phyloP scores from a whole-genome alignment of 2,888 invertebrate genomes.

The Blastobasis adustella region DNA sequence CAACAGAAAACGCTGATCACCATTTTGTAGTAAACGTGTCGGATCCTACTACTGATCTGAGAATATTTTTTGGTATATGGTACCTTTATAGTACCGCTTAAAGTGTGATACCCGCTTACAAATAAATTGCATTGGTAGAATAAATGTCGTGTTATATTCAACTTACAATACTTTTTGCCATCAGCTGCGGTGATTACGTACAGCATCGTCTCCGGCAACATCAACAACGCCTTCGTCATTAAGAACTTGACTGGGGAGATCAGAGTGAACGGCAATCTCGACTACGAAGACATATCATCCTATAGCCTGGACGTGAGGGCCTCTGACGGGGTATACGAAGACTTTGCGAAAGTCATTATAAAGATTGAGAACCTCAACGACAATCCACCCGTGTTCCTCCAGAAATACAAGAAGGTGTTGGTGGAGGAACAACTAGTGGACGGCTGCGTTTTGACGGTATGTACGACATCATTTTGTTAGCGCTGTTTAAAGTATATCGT shows the following conservation, averaged over 20 bases:
- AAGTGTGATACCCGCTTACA: no score
- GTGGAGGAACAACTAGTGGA: conserved; percentile 82
- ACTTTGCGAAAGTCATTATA: conserved; percentile 88
- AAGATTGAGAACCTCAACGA: conserved; percentile 94
- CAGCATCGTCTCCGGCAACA: conserved; percentile 91
- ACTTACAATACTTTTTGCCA: not conserved
- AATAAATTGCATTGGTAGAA: not conserved
- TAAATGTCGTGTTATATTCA: not conserved
- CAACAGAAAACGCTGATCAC: no score
- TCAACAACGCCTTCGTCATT: conserved; percentile 89
- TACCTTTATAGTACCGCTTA: no score
- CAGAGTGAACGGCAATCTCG: conserved; percentile 83
- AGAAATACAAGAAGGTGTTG: conserved; percentile 82
- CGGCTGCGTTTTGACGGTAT: conserved; percentile 81
- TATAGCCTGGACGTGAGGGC: conserved; percentile 89
- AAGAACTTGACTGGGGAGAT: conserved; percentile 90
- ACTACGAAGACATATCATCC: conserved; percentile 89
- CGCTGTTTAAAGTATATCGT: no score
- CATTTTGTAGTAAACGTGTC: no score
- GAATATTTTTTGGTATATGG: no score
- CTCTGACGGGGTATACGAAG: conserved; percentile 88
- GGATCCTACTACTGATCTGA: no score
- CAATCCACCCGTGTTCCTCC: conserved; percentile 89
- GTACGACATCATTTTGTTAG: conserved; percentile 7
- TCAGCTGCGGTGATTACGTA: conserved; percentile 88